These are phyloP conservation scores for Willowsia nigromaculata DNA, from an alignment of 2,888 invertebrate genomes.

Conservation along the genomic window DNA sequence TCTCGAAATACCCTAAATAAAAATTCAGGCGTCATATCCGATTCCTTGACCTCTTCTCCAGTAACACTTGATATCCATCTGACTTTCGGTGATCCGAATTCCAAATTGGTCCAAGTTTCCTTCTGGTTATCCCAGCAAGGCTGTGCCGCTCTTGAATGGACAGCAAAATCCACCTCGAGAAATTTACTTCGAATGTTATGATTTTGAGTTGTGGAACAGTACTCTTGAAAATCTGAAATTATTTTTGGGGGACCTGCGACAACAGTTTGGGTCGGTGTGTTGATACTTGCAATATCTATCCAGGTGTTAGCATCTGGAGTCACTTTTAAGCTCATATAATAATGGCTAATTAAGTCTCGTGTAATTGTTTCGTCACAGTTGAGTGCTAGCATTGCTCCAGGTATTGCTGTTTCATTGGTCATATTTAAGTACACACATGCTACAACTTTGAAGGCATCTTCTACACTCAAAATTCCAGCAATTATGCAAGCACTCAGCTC, in stretches of 20 bases:
- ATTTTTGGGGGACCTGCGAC: neutral
- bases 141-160: neutral
- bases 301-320: neutral
- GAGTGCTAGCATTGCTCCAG: neutral
- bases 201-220: no score
- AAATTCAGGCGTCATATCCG: neutral
- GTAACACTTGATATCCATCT: slow-evolving; percentile 14
- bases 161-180: neutral
- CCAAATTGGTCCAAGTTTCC: neutral
- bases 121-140: neutral
- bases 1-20: neutral
- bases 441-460: slow-evolving; percentile 11
- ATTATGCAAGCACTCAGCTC: neutral
- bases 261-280: neutral
- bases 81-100: neutral
- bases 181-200: neutral
- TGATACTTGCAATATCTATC: neutral
- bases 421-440: neutral
- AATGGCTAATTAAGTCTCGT: neutral
- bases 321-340: neutral
- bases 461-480: neutral
- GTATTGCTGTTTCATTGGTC: neutral
- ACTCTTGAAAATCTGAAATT: neutral
- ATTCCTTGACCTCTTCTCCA: neutral
- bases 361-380: neutral